Base-by-base conservation (phyloP, 2,888 invertebrate species). In the Furcula furcula region DNA sequence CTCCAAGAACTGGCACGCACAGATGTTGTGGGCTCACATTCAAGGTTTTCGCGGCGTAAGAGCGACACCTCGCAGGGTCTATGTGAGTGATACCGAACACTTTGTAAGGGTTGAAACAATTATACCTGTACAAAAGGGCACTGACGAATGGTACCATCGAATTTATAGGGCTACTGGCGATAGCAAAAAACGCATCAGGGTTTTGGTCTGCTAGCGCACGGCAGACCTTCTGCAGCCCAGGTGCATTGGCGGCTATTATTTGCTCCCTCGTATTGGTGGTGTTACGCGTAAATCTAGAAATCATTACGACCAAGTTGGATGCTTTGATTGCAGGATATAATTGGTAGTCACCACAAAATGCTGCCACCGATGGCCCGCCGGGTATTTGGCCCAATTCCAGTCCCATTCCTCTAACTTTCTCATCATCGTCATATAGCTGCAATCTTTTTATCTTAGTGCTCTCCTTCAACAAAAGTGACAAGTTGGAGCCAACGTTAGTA, bases 1-100 rank as follows among this genome's bases (percentile, higher is more conserved):
- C 83, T 30, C 83, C 78, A 9, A 83, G 70, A 0, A 82, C 77
- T 7, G 82, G 83, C 16, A 83, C 37, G 4, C 54, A 33, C 13
- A 83, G 31, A 12, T 57, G 43, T 7, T 41, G 29, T 7, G 76
- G 65, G 35, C 64, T 68, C 0, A 70, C 55, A 22, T 67, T 46
- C 3, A 82, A 53, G 19, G 54, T 53, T 15, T 57, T 62, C 4
- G 68, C 75, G 20, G 59, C 61, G 21, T 68, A 65, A 2, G 64
- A 36, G 34, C 63, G 65, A 13, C 63, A 53, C 38, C 82, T 69
- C 12, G 70, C 66, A 1, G 57, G 49, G 28, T 83, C 81, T 21
- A 83, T 65, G 15, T 80, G 70, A 4, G 80, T 81, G 31, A 82
- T 64, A 2, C 81, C 82, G 29, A 79, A 72, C 14, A 81, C 40